A percentile compares a stretch with the other conserved stretches of the same genome.
phyloP scores from a whole-genome alignment of 2,797 vertebrate species.

The Petrocephalus sullivani region DNA sequence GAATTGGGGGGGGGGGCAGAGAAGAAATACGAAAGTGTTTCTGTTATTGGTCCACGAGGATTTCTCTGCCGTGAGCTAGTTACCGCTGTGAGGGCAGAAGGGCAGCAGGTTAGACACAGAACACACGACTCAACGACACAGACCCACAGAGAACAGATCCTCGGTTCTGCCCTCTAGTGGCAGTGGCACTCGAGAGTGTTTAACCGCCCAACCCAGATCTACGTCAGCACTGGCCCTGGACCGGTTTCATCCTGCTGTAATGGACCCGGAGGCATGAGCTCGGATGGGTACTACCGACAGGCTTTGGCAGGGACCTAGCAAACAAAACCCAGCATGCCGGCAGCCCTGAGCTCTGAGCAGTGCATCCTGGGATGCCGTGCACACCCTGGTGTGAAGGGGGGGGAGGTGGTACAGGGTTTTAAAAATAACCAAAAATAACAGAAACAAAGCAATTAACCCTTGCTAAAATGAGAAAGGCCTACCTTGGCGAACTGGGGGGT shows the following conservation, averaged over 20 bases:
- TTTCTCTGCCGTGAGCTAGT: slow-evolving; percentile 54
- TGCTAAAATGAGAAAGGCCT: slow-evolving; percentile 53
- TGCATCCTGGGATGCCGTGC: slow-evolving; percentile 70
- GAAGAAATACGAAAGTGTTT: slow-evolving; percentile 37
- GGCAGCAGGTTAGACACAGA: slow-evolving; percentile 65
- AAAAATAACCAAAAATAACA: slow-evolving; percentile 50
- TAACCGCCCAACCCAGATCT: background rate
- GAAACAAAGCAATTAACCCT: slow-evolving; percentile 30
- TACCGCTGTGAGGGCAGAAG: slow-evolving; percentile 61
- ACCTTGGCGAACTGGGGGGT: slow-evolving; percentile 57
- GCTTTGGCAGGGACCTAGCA: slow-evolving; percentile 52
- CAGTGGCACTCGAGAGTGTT: slow-evolving; percentile 49
- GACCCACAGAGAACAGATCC: slow-evolving; percentile 58
- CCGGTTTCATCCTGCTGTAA: slow-evolving; percentile 9
- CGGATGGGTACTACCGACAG: slow-evolving; percentile 59
- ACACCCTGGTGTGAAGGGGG: slow-evolving; percentile 50
- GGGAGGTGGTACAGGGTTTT: slow-evolving; percentile 40
- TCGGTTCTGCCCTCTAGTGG: slow-evolving; percentile 46
- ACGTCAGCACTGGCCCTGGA: background rate
- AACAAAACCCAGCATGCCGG: slow-evolving; percentile 68
- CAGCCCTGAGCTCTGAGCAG: slow-evolving; percentile 60
- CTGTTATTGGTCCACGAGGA: slow-evolving; percentile 44
- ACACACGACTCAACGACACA: slow-evolving; percentile 58
- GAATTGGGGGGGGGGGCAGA: slow-evolving; percentile 22
- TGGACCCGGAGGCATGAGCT: slow-evolving; percentile 33